Evolutionary conservation across 2,888 invertebrate genomes (phyloP).

Genomic region (Drosophila anomalata): DNA sequence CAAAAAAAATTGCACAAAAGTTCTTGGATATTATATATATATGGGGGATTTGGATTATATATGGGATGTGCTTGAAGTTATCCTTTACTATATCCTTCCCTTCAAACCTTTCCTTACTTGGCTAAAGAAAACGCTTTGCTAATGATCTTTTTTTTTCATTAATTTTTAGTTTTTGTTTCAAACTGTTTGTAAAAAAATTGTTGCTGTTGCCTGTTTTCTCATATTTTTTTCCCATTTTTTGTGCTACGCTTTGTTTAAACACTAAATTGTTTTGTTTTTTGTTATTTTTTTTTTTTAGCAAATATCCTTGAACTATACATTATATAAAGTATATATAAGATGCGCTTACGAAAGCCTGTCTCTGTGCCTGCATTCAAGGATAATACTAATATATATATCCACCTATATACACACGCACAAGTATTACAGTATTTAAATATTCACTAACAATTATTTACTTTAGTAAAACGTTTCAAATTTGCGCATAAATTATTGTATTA

Average conservation of each 20-base stretch:
- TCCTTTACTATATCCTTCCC: slow-evolving; percentile 14
- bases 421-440: slow-evolving; percentile 65
- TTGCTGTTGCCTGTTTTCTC: slow-evolving; percentile 18
- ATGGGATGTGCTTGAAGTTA: slow-evolving; percentile 14
- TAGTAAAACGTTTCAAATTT: slow-evolving; percentile 76
- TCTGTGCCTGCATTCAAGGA: slow-evolving; percentile 21
- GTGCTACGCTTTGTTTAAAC: slow-evolving; percentile 67
- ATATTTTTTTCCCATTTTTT: slow-evolving; percentile 28
- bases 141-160: slow-evolving; percentile 41
- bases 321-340: slow-evolving; percentile 67
- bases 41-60: slow-evolving; percentile 3
- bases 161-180: slow-evolving; percentile 22
- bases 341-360: slow-evolving; percentile 21
- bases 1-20: slow-evolving; percentile 33
- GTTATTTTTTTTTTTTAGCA: slow-evolving; percentile 52
- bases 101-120: slow-evolving; percentile 37
- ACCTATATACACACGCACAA: slow-evolving; percentile 32
- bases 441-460: slow-evolving; percentile 78
- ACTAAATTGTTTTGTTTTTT: slow-evolving; percentile 43
- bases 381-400: slow-evolving; percentile 27
- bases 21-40: slow-evolving; percentile 2
- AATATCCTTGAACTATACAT: slow-evolving; percentile 66
- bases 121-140: slow-evolving; percentile 67
- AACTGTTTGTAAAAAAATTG: slow-evolving; percentile 60
- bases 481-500: slow-evolving; percentile 77